Percentiles rank a stretch among this genome's conserved stretches.
Evolutionary conservation across 2,113 vertebrate species (phyloP).

Genomic region (Gadus chalcogrammus): DNA sequence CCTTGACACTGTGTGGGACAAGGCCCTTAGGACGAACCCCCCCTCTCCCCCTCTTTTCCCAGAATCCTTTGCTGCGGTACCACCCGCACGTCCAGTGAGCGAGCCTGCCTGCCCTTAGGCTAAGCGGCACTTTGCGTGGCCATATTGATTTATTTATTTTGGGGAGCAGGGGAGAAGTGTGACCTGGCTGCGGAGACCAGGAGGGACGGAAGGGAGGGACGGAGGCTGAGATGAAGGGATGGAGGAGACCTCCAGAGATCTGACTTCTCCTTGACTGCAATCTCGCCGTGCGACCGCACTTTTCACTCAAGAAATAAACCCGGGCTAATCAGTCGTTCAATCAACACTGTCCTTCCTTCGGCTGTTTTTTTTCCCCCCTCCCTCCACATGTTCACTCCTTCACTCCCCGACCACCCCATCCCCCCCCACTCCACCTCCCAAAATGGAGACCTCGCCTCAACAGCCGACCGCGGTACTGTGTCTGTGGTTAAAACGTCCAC

Average conservation of each 20-base stretch:
- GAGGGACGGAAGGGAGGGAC: slow-evolving; percentile 42
- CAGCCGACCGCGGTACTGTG: slow-evolving; percentile 54
- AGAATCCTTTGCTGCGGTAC: not conserved
- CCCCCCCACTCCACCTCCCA: slow-evolving; percentile 8
- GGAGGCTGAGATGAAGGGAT: slow-evolving; percentile 23
- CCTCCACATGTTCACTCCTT: slow-evolving; percentile 34
- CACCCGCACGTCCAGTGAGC: slow-evolving; percentile 40
- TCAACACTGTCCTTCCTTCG: slow-evolving; percentile 47
- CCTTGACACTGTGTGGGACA: slow-evolving; percentile 72
- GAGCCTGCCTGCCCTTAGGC: slow-evolving; percentile 57
- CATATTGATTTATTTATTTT: slow-evolving; percentile 75
- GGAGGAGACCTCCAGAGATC: slow-evolving; percentile 55
- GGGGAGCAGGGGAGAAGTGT: slow-evolving; percentile 53
- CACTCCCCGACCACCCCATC: slow-evolving; percentile 22
- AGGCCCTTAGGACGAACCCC: slow-evolving; percentile 60
- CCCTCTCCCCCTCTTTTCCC: slow-evolving; percentile 38
- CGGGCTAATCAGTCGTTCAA: slow-evolving; percentile 72
- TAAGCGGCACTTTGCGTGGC: slow-evolving; percentile 71
- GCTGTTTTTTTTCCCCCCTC: slow-evolving; percentile 21
- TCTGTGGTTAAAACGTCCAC: slow-evolving; percentile 60
- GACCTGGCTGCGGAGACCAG: slow-evolving; percentile 3
- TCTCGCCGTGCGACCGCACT: slow-evolving; percentile 56
- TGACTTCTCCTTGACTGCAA: slow-evolving; percentile 74
- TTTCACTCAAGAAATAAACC: slow-evolving; percentile 27
- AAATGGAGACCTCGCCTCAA: slow-evolving; percentile 41